Evolutionary conservation across 2,888 invertebrate species (phyloP), one percentile per base, ranked within the genome.

Genomic region (Tortricodes alternella): DNA sequence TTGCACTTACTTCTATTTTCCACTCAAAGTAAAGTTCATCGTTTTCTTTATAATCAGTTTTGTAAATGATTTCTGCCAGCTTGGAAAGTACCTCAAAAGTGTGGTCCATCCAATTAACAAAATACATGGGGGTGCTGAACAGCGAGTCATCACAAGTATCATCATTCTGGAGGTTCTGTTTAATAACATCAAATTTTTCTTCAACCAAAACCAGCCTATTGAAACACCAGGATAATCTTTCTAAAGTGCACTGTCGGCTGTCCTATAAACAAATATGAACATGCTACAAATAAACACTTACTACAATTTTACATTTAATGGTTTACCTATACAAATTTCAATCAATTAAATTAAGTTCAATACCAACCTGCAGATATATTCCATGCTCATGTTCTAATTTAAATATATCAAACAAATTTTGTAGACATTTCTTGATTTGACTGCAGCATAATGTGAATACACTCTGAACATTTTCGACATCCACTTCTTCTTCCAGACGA

Each of bases 21-120:
- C 87, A 88, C 7, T 70, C 64, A 5, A 64, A 62, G 70, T 65
- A 68, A 1, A 76, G 38, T 2, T 67, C 63, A 19, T 76, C 65
- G 32, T 66, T 67, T 5, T 76, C 70, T 38, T 85, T 83, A 53
- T 76, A 74, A 55, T 83, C 78, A 29, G 75, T 82, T 60, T 70
- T 80, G 56, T 83, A 87, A 7, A 86, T 73, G 46, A 77, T 65
- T 53, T 69, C 64, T 0, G 85, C 71, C 5, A 90, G 63, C 68
- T 84, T 87, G 9, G 71, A 68, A 2, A 90, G 76, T 32, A 84
- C 66, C 49, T 86, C 85, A 77, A 89, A 88, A 53, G 88, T 85
- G 61, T 87, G 83, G 61, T 90, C 90, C 61, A 90, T 88, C 90
- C 90, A 90, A 63, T 89, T 88, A 3, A 90, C 85, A 78, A 90